Evolutionary conservation across 2,797 vertebrate genomes (phyloP).

Genomic region (Crocidura indochinensis): DNA sequence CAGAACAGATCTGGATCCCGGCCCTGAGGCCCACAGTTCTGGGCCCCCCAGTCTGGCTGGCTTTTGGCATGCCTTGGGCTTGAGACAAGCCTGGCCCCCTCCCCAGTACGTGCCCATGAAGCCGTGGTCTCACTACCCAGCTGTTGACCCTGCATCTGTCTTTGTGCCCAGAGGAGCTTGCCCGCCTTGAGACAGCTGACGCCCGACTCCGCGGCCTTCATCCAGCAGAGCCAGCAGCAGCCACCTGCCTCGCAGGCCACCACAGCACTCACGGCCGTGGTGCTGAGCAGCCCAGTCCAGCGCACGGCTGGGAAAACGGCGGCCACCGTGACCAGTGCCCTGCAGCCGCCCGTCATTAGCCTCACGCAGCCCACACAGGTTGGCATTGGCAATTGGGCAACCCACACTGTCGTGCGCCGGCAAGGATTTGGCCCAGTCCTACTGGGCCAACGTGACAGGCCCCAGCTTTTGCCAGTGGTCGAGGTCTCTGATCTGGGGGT

Average conservation of each 20-base stretch:
- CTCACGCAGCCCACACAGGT: constrained; percentile 94
- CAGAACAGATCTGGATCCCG: no score
- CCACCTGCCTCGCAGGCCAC: constrained; percentile 91
- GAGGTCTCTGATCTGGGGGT: no score
- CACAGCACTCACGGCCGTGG: constrained; percentile 93
- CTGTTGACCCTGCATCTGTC: constrained; percentile 12
- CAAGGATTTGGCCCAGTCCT: neutral
- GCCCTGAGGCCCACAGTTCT: no score
- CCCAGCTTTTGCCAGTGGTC: no score
- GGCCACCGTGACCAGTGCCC: constrained; percentile 91
- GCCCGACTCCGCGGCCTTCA: constrained; percentile 97
- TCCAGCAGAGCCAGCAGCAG: constrained; percentile 98
- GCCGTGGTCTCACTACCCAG: no score
- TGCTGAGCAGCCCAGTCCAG: constrained; percentile 92
- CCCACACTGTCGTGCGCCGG: constrained; percentile 91
- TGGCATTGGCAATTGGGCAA: constrained; percentile 92
- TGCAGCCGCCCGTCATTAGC: constrained; percentile 95
- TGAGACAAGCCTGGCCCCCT: no score
- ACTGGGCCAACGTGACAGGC: neutral
- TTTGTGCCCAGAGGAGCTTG: constrained; percentile 95
- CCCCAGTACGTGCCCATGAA: no score
- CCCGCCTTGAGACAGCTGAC: constrained; percentile 98
- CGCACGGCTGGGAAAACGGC: constrained; percentile 92
- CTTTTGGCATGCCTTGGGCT: no score
- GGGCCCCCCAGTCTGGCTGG: no score